phyloP scores from a whole-genome alignment of 2,113 vertebrate genomes.

The Pionites leucogaster region DNA sequence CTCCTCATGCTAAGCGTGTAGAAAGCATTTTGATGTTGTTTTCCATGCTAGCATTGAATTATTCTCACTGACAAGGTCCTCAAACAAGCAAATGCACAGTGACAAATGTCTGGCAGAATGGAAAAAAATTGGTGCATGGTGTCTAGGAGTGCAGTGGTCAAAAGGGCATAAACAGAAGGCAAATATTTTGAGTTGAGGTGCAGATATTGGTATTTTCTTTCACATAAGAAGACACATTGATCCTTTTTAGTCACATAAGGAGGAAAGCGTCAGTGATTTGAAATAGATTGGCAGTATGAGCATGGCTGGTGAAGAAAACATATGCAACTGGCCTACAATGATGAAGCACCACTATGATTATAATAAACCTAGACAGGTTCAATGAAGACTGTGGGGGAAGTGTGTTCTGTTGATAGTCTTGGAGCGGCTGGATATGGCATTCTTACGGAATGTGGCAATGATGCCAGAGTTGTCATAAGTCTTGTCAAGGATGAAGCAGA shows the following conservation, averaged over 20 bases:
- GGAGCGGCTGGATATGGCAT: not conserved
- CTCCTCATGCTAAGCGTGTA: not conserved
- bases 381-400: not conserved
- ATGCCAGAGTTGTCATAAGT: not conserved
- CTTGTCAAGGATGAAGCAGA: slow-evolving; percentile 28
- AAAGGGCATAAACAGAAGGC: not conserved
- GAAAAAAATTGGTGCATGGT: not conserved
- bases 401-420: slow-evolving; percentile 5
- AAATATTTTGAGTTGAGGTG: not conserved
- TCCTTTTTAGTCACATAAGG: not conserved
- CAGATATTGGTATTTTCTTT: not conserved
- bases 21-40: not conserved
- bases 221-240: not conserved
- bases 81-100: not conserved
- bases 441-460: not conserved
- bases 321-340: not conserved
- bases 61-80: not conserved
- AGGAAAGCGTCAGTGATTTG: not conserved
- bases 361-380: not conserved
- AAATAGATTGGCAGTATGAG: not conserved
- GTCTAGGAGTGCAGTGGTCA: not conserved
- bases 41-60: not conserved
- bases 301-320: not conserved
- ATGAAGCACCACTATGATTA: not conserved
- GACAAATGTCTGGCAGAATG: not conserved